Base-by-base conservation (phyloP, 2,888 invertebrate species). In the Sminthurides aquaticus region DNA sequence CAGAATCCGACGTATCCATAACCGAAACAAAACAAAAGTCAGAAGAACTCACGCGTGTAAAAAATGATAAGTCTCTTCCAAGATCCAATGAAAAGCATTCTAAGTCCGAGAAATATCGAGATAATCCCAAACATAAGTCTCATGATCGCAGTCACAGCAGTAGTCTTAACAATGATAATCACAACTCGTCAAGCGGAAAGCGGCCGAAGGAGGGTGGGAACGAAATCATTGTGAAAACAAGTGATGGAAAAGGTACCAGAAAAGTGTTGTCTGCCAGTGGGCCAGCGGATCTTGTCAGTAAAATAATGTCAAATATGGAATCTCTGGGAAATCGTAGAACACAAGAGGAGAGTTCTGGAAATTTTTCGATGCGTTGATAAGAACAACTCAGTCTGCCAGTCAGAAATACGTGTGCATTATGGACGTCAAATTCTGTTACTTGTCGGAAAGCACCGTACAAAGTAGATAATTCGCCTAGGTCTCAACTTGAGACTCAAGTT, bases 291-390 rank as follows among this genome's bases (percentile, higher is more conserved):
- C 64, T 74, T 3, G 34, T 74, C 3, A 68, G 70, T 11, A 68
- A 69, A 49, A 74, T 74, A 3, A 64, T 74, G 29, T 69, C 70
- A 22, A 68, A 70, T 15, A 74, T 74, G 74, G 69, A 67, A 34
- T 24, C 27, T 22, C 28, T 57, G 34, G 56, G 55, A 15, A 56
- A 49, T 2, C 43, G 49, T 11, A 56, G 49, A 26, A 26, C 49
- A 27, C 57, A 63, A n/a, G 57, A 62, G 29, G 54, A 62, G 48
- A 62, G 20, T 27, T 26, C n/a, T n/a, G n/a, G n/a, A n/a, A n/a
- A n/a, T n/a, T n/a, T n/a, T n/a, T n/a, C n/a, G n/a, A n/a, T n/a
- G n/a, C n/a, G n/a, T n/a, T n/a, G n/a, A n/a, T n/a, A n/a, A n/a
- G n/a, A n/a, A n/a, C n/a, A n/a, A n/a, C n/a, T n/a, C n/a, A n/a